These are phyloP conservation scores for Nerophis lumbriciformis DNA, from an alignment of 2,113 vertebrate species.

Conservation along the genomic window DNA sequence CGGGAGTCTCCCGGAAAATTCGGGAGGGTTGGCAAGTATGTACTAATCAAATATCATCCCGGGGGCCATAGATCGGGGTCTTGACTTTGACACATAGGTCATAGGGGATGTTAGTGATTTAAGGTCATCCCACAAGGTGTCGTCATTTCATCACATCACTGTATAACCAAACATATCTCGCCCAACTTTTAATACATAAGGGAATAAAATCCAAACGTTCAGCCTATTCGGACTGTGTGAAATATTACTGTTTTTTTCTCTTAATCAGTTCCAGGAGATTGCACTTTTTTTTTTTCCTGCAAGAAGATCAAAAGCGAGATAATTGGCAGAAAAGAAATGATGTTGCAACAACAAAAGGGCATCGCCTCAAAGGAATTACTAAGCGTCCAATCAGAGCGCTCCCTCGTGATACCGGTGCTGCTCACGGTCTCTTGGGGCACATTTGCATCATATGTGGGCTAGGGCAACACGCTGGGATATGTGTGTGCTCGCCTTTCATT, in stretches of 20 bases:
- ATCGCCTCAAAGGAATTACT: neutral
- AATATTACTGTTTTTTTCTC: neutral
- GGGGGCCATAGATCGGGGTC: too few species aligned
- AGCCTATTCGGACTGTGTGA: too few species aligned
- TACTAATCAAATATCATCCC: too few species aligned
- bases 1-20: too few species aligned
- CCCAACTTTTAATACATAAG: too few species aligned
- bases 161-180: too few species aligned
- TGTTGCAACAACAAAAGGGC: neutral
- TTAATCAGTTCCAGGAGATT: neutral
- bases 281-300: neutral
- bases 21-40: too few species aligned
- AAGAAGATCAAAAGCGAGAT: neutral
- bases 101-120: too few species aligned
- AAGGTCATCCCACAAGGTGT: too few species aligned
- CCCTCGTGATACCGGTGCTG: neutral
- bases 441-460: neutral
- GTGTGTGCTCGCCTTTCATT: neutral
- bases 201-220: neutral
- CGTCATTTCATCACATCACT: too few species aligned
- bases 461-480: neutral
- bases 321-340: conserved; percentile 1
- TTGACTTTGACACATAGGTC: too few species aligned
- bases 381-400: neutral
- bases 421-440: neutral